Conservation (phyloP, 2,888 invertebrate species). For the Mycalesis mineus region DNA sequence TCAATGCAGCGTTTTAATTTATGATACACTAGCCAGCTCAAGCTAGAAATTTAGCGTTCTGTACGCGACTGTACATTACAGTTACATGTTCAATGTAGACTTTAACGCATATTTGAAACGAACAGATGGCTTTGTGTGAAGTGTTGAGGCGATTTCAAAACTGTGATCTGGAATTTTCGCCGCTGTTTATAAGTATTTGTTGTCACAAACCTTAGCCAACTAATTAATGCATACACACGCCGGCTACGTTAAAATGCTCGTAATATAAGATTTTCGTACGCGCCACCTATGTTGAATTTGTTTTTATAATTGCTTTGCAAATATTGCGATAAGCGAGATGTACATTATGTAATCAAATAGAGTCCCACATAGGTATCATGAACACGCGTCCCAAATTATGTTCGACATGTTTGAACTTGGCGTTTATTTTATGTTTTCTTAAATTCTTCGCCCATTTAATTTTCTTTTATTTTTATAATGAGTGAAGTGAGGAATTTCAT, state of each 20-base stretch:
- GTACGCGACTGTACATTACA: constrained; percentile 17
- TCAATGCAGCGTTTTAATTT: too few relatives aligned
- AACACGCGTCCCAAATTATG: constrained; percentile 24
- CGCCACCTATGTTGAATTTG: constrained; percentile 48
- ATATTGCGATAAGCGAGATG: constrained; percentile 42
- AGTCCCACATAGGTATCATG: constrained; percentile 25
- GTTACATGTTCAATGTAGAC: constrained; percentile 25
- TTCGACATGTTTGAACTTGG: constrained; percentile 24
- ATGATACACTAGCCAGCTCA: too few relatives aligned
- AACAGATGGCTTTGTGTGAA: constrained; percentile 27
- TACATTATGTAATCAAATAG: constrained; percentile 36
- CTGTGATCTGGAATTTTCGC: constrained; percentile 49
- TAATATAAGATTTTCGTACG: constrained; percentile 54
- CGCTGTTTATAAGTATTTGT: constrained; percentile 46
- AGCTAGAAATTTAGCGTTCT: too few relatives aligned
- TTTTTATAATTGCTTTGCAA: constrained; percentile 58
- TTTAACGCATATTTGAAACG: constrained; percentile 27
- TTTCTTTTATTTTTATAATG: too few relatives aligned
- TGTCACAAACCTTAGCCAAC: constrained; percentile 42
- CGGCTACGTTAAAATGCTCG: constrained; percentile 39
- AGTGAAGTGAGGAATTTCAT: too few relatives aligned
- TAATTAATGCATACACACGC: constrained; percentile 72
- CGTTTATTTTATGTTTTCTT: constrained; percentile 14
- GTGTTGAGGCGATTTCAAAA: constrained; percentile 38
- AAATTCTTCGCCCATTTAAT: neutral